Evolutionary conservation across 2,797 vertebrate genomes (phyloP).

Genomic region (Sibirionetta formosa): DNA sequence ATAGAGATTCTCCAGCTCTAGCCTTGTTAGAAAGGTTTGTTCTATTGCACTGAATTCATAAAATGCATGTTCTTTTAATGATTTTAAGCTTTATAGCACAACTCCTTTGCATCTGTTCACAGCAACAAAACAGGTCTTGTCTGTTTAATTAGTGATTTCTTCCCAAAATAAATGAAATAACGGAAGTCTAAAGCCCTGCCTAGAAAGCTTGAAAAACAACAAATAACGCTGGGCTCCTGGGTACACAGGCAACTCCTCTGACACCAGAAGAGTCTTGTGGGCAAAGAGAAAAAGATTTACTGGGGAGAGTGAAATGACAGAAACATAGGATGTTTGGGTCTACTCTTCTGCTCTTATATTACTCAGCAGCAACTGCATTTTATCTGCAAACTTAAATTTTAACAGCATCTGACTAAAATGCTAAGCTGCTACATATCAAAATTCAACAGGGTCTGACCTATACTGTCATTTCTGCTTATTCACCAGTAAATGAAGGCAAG

Average conservation of each 20-base stretch:
- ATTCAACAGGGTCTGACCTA: conserved; percentile 38
- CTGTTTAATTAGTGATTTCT: not conserved
- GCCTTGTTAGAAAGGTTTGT: not conserved
- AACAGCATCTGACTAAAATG: conserved; percentile 41
- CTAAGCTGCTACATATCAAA: conserved; percentile 44
- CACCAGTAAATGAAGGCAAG: conserved; percentile 4
- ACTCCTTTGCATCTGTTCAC: not conserved
- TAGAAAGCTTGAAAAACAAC: not conserved
- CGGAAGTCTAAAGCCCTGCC: not conserved
- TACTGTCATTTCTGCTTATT: conserved; percentile 29
- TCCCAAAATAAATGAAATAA: not conserved
- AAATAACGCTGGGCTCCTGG: not conserved
- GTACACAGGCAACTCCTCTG: not conserved
- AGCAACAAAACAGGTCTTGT: not conserved
- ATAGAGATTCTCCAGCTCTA: not conserved
- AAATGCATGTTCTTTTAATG: not conserved
- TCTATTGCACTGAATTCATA: not conserved
- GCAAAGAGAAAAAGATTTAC: not conserved
- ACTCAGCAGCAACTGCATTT: conserved; percentile 28
- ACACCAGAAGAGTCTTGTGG: not conserved
- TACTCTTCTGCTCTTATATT: conserved; percentile 1
- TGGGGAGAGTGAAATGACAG: not conserved
- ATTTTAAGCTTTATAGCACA: not conserved
- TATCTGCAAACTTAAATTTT: conserved; percentile 35
- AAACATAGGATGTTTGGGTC: not conserved